Base-by-base conservation (phyloP, 2,888 invertebrate genomes). In the Schizotus pectinicornis region DNA sequence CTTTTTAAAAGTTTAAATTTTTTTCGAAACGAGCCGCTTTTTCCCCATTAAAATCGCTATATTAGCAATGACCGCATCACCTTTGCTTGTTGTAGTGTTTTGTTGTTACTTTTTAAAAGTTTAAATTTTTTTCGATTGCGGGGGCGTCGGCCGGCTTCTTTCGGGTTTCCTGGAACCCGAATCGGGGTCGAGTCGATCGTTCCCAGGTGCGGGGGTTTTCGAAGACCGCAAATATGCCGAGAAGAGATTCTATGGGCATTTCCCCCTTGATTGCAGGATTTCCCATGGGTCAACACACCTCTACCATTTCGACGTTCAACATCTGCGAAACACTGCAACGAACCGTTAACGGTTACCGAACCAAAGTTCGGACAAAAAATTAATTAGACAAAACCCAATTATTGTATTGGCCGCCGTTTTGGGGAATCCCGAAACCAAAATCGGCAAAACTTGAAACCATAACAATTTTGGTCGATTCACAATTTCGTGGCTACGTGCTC, bases 251-350 rank as follows among this genome's bases (percentile, higher is more conserved):
- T 31, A 48, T 31, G 48, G 48, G 48, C 48, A 41, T 50, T 50
- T 50, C 50, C 42, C 42, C 35, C 41, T 11, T 22, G 41, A 35
- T 35, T 34, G 6, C 14, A 14, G 50, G 41, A 42, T 50, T 50
- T 50, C 14, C 50, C 50, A n/a, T 41, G 41, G 50, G 50, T 50
- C 50, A 50, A 50, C 33, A 50, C 7, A 42, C 50, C n/a, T 22
- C 22, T 22, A 3, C 22, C 5, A 22, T 22, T 22, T 22, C 3
- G 5, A 5, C 5, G 22, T 13, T 41, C 35, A 34, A 38, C 11
- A 38, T 38, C 11, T 38, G 38, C 11, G 38, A 38, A 11, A 22
- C 22, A 22, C 22, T 22, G 22, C 13, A 38, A 38, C 11, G 38
- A 2, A 12, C 38, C 13, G 38, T 11, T 38, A 38, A 38, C 13